These are phyloP conservation scores for Centruroides sculpturatus DNA, from an alignment of 1,140 invertebrate genomes.

Conservation along the genomic window DNA sequence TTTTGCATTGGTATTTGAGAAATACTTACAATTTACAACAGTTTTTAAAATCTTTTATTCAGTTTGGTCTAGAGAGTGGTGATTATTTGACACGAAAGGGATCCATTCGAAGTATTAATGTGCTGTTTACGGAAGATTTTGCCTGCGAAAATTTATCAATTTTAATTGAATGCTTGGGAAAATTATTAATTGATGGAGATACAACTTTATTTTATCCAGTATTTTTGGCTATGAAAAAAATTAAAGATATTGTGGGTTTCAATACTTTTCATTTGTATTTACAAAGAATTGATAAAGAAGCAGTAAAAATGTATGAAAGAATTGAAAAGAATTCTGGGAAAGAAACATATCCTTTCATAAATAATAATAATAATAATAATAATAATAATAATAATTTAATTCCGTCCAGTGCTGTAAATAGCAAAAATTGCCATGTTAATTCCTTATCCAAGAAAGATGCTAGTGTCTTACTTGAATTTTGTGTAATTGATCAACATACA, in stretches of 20 bases:
- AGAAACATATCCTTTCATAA: not conserved
- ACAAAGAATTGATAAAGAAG: conserved; percentile 11
- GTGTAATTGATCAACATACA: conserved; percentile 12
- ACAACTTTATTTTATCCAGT: conserved; percentile 19
- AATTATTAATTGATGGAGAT: conserved; percentile 17
- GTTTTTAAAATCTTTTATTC: conserved; percentile 16
- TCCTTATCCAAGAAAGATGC: not conserved
- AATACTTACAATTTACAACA: conserved; percentile 19
- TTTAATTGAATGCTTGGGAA: conserved; percentile 16
- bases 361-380: not conserved
- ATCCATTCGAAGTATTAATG: conserved; percentile 14
- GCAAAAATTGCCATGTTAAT: conserved; percentile 2
- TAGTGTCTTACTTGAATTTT: conserved; percentile 3
- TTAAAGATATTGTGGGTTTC: conserved; percentile 16
- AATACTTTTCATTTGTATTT: conserved; percentile 9
- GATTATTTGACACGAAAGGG: conserved; percentile 16
- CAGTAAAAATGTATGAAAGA: conserved; percentile 9
- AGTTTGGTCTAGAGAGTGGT: conserved; percentile 15
- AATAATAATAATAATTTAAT: not conserved
- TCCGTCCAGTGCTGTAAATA: not conserved
- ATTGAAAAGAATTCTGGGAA: conserved; percentile 2
- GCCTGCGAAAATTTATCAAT: conserved; percentile 18
- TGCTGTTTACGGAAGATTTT: conserved; percentile 19
- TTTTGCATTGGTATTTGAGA: conserved; percentile 17
- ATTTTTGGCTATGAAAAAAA: conserved; percentile 19